A percentile compares a stretch with the other conserved stretches of the same genome.
phyloP scores from a whole-genome alignment of 2,888 invertebrate genomes.

The Amphipoea oculea region DNA sequence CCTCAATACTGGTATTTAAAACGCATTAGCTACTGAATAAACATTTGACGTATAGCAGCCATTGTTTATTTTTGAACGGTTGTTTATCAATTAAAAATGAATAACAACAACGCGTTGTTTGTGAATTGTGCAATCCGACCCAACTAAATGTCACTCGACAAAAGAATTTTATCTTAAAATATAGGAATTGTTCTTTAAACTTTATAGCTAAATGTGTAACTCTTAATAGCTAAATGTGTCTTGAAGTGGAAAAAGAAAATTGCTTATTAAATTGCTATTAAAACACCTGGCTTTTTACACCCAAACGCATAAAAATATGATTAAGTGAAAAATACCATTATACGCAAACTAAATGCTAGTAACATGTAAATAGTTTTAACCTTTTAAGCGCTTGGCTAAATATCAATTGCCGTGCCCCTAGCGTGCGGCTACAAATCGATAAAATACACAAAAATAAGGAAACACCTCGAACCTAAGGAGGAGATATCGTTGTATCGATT shows the following conservation, averaged over 20 bases:
- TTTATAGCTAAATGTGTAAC: neutral
- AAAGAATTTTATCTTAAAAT: slow-evolving; percentile 1
- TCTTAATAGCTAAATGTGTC: neutral
- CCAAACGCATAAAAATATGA: neutral
- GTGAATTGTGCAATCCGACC: slow-evolving; percentile 5
- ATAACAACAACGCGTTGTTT: slow-evolving; percentile 31
- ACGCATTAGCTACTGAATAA: slow-evolving; percentile 15
- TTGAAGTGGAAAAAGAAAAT: neutral
- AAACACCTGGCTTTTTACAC: slow-evolving; percentile 3
- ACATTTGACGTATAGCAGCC: slow-evolving; percentile 19
- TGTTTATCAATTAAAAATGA: slow-evolving; percentile 57
- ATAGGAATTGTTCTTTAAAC: neutral
- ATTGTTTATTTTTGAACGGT: slow-evolving; percentile 44
- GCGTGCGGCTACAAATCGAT: too few species aligned
- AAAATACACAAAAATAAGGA: too few species aligned
- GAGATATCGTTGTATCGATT: too few species aligned
- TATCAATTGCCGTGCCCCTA: too few species aligned
- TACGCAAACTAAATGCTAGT: neutral
- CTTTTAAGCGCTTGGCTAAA: too few species aligned
- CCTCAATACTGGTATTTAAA: slow-evolving; percentile 19
- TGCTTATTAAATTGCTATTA: neutral
- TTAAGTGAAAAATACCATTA: neutral
- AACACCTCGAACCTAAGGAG: too few species aligned
- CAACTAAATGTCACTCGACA: neutral
- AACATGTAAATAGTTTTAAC: neutral